phyloP scores from a whole-genome alignment of 2,888 invertebrate genomes.

The Formica aserva region DNA sequence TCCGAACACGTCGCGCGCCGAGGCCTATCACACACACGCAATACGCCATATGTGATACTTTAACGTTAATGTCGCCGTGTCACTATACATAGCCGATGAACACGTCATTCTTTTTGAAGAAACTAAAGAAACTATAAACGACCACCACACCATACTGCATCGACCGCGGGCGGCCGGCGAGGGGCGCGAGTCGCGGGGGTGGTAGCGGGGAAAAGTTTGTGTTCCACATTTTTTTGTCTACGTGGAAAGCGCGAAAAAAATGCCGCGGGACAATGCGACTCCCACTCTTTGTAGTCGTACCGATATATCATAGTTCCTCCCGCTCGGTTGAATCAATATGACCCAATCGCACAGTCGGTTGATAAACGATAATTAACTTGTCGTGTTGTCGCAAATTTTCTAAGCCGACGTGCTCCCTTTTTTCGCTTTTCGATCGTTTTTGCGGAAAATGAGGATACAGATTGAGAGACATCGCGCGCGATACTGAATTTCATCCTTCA shows the following conservation, averaged over 20 bases:
- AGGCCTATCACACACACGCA: conserved; percentile 34
- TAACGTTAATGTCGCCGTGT: conserved; percentile 78
- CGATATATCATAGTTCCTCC: conserved; percentile 5
- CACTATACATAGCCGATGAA: conserved; percentile 82
- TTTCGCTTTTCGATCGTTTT: neutral
- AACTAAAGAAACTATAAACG: conserved; percentile 82
- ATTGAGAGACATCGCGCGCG: neutral
- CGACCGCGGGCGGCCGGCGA: conserved; percentile 57
- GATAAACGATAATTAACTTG: conserved; percentile 33
- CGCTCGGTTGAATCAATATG: conserved; percentile 46
- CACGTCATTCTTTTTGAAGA: conserved; percentile 84
- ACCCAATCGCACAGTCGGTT: neutral
- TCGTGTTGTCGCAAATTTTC: conserved; percentile 36
- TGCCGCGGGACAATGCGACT: conserved; percentile 25
- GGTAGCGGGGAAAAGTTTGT: conserved; percentile 64
- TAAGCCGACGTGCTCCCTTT: neutral
- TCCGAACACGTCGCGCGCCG: conserved; percentile 33
- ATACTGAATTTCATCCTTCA: neutral
- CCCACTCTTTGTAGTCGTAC: neutral
- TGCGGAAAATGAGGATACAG: neutral
- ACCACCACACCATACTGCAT: conserved; percentile 56
- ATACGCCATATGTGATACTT: conserved; percentile 73
- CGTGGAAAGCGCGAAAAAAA: conserved; percentile 57
- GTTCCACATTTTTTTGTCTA: conserved; percentile 64
- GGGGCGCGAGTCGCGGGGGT: conserved; percentile 41